phyloP scores from a whole-genome alignment of 2,797 vertebrate species.

The Silurus aristotelis region DNA sequence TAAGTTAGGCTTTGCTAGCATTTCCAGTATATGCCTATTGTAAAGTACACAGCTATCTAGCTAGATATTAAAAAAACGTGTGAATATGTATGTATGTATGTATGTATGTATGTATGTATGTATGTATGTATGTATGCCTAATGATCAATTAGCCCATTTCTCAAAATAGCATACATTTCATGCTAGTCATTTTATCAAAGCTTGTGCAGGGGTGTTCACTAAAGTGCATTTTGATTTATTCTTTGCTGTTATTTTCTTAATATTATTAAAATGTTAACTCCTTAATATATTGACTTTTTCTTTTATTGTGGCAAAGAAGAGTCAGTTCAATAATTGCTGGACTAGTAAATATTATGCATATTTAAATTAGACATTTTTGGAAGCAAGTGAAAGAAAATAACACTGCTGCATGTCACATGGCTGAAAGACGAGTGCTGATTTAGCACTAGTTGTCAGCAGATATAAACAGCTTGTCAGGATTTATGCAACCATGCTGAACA shows the following conservation, averaged over 20 bases:
- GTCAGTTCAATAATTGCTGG: neutral
- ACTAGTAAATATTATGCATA: neutral
- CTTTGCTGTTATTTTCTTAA: neutral
- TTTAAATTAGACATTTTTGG: neutral
- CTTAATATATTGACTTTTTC: neutral
- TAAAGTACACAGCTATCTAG: too few species aligned
- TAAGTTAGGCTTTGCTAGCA: too few species aligned
- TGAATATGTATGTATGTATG: too few species aligned
- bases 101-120: too few species aligned
- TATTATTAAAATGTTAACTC: too few species aligned
- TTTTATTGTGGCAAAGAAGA: neutral
- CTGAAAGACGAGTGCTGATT: constrained; percentile 40
- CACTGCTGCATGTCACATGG: neutral
- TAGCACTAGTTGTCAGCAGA: constrained; percentile 51
- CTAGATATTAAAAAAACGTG: too few species aligned
- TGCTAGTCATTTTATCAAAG: neutral
- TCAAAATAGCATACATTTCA: too few species aligned
- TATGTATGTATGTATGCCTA: too few species aligned
- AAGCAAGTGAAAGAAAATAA: neutral
- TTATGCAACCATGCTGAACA: constrained; percentile 43
- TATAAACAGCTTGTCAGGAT: constrained; percentile 46
- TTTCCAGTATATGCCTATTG: too few species aligned
- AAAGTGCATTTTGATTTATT: neutral
- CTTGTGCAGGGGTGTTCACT: neutral
- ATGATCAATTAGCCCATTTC: too few species aligned